Evolutionary conservation across 2,888 invertebrate species (phyloP).

Genomic region (Epinotia brunnichana): DNA sequence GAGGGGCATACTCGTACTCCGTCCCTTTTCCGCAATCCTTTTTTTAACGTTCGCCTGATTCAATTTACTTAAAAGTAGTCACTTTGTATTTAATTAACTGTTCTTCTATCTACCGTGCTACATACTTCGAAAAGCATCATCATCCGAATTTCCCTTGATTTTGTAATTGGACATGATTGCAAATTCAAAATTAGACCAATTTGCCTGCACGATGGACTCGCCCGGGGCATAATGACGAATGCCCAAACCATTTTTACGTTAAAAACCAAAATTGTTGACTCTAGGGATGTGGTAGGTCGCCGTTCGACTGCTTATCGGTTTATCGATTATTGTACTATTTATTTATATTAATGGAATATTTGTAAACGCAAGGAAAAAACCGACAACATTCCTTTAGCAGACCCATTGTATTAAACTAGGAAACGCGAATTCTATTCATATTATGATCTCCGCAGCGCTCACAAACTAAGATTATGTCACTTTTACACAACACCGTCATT

Average conservation of each 20-base stretch:
- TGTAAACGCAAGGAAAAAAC: background rate
- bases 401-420: background rate
- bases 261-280: conserved; percentile 15
- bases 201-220: conserved; percentile 13
- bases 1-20: too few species aligned
- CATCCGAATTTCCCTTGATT: conserved; percentile 17
- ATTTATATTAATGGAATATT: too few species aligned
- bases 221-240: conserved; percentile 30
- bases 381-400: background rate
- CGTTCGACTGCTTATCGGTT: conserved; percentile 1
- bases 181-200: conserved; percentile 22
- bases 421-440: background rate
- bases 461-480: too few species aligned
- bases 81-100: background rate
- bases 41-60: too few species aligned
- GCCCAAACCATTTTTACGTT: conserved; percentile 19
- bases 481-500: too few species aligned
- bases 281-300: conserved; percentile 8
- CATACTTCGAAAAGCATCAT: background rate
- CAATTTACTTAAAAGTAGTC: too few species aligned
- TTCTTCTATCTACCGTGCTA: too few species aligned
- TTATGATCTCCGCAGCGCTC: too few species aligned
- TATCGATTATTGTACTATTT: background rate
- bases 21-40: too few species aligned
- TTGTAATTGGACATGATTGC: conserved; percentile 19